Evolutionary conservation across 2,888 invertebrate species (phyloP).

Genomic region (Sinhomidia bicolor): DNA sequence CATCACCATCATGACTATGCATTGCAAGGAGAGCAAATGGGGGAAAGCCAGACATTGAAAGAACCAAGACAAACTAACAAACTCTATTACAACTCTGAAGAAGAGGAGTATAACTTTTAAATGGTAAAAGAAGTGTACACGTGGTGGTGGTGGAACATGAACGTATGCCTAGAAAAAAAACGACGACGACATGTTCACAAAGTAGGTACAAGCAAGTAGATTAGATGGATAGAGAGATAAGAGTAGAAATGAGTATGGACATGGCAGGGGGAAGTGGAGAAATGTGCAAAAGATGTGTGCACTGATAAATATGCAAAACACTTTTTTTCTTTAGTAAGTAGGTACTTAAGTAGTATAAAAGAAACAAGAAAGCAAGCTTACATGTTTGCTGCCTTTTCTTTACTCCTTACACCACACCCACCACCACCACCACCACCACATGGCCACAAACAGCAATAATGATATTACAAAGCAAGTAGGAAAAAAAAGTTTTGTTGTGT

Average conservation of each 20-base stretch:
- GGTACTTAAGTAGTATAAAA: background rate
- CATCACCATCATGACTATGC: too few species aligned
- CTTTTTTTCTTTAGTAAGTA: background rate
- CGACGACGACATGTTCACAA: background rate
- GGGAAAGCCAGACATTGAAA: background rate
- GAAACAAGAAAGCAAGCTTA: background rate
- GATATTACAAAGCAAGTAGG: background rate
- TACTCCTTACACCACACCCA: background rate
- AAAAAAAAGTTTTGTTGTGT: background rate
- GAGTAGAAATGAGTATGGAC: conserved; percentile 12
- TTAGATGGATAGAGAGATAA: conserved; percentile 16
- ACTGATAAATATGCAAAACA: background rate
- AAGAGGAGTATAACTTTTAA: background rate
- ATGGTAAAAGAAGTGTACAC: background rate
- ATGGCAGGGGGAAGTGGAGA: background rate
- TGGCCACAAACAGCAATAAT: conserved; percentile 21
- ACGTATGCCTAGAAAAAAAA: background rate
- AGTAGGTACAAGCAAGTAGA: background rate
- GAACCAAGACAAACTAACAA: background rate
- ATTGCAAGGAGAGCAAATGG: background rate
- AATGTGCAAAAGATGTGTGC: background rate
- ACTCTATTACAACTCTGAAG: background rate
- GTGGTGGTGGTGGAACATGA: background rate
- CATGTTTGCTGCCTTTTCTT: background rate
- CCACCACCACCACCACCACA: background rate